Evolutionary conservation across 2,888 invertebrate genomes (phyloP), one percentile per base, ranked within the genome.

Genomic region (Hemistola chrysoprasaria): DNA sequence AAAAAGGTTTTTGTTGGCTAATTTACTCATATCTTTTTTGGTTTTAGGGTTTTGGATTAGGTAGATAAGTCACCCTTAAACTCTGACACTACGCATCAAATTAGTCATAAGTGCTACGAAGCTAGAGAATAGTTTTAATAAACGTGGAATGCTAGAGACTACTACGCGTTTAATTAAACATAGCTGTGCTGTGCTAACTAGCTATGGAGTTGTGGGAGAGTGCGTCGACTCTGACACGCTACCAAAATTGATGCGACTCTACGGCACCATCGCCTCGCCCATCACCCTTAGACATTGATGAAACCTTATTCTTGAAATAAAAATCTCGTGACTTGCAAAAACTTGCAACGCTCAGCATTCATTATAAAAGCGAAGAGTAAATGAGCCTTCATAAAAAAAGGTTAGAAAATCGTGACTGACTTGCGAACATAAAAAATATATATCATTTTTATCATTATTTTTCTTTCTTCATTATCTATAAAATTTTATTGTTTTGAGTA

Each of bases 91-190:
- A n/a, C n/a, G n/a, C n/a, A n/a, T n/a, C n/a, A n/a, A n/a, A n/a
- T n/a, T n/a, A n/a, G n/a, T n/a, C n/a, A n/a, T n/a, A n/a, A n/a
- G n/a, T n/a, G n/a, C n/a, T n/a, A n/a, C n/a, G n/a, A n/a, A n/a
- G n/a, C n/a, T n/a, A 16, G 16, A 3, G 3, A 4, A 16, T 3
- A 16, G 16, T 16, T 16, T 16, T 2, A 16, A 16, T 16, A 16
- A 3, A 16, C 16, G 49, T 49, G 45, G 54, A 44, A 57, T 56
- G 47, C 47, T 55, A 51, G 40, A 51, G 55, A 47, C 56, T 56
- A 57, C 55, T 57, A 55, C 52, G 51, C 53, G 51, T 63, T 68
- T 68, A 70, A 70, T 69, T 66, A 65, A 65, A 56, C 50, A 54
- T 56, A 47, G 56, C 48, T 49, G 45, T 44, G 54, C 56, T 52